phyloP scores from a whole-genome alignment of 2,888 invertebrate species.

The Sinelater perroti region DNA sequence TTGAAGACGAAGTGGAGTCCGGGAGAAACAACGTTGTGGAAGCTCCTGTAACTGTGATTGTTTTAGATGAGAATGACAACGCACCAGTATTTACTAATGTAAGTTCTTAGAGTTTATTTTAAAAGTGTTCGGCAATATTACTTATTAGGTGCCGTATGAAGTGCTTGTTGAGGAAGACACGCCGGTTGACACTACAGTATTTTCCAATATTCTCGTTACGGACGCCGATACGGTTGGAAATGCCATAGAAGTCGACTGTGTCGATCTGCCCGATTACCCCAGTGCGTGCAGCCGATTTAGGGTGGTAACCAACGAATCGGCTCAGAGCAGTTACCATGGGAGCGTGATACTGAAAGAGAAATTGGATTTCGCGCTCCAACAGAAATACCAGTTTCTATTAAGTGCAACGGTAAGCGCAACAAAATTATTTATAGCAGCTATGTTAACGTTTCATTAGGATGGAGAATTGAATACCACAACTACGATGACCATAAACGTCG shows the following conservation, averaged over 20 bases:
- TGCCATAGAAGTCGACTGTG: slow-evolving; percentile 77
- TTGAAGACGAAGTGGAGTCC: slow-evolving; percentile 76
- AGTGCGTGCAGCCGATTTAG: slow-evolving; percentile 78
- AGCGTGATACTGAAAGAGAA: slow-evolving; percentile 74
- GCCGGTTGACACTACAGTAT: slow-evolving; percentile 74
- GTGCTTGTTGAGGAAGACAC: slow-evolving; percentile 82
- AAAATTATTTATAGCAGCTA: neutral
- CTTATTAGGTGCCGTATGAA: slow-evolving; percentile 80
- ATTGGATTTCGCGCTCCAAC: slow-evolving; percentile 80
- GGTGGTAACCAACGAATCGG: slow-evolving; percentile 69
- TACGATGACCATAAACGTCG: slow-evolving; percentile 79
- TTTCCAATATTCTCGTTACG: slow-evolving; percentile 76
- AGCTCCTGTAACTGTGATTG: slow-evolving; percentile 82
- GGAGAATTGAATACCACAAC: slow-evolving; percentile 78
- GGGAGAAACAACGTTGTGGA: slow-evolving; percentile 76
- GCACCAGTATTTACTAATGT: slow-evolving; percentile 81
- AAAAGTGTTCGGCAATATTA: neutral
- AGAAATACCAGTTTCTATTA: slow-evolving; percentile 79
- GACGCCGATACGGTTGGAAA: slow-evolving; percentile 85
- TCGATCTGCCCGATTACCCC: slow-evolving; percentile 69
- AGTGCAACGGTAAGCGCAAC: slow-evolving; percentile 74
- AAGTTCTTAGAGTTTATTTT: slow-evolving; percentile 36
- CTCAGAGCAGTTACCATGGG: slow-evolving; percentile 76
- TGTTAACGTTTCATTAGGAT: too few relatives aligned
- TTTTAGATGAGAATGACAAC: slow-evolving; percentile 90